Evolutionary conservation across 1,140 invertebrate species (phyloP).

Genomic region (Zaprionus gabonicus): DNA sequence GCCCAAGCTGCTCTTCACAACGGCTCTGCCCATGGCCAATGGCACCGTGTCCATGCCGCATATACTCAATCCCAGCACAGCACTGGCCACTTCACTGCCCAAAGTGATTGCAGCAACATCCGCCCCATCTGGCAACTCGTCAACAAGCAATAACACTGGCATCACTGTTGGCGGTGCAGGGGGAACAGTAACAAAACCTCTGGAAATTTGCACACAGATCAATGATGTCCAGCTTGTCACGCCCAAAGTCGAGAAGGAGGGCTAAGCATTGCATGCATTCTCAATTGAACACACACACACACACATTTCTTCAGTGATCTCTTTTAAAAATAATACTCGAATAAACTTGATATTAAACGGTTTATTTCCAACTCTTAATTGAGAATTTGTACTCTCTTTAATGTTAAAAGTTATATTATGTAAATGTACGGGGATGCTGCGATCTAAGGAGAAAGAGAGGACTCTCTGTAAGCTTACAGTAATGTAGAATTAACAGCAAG

Average conservation of each 20-base stretch:
- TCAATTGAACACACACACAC: neutral
- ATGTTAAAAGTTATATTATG: no score
- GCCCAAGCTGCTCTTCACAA: slow-evolving; percentile 75
- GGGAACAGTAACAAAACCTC: slow-evolving; percentile 28
- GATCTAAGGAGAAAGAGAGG: no score
- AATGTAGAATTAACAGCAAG: neutral
- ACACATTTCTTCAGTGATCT: slow-evolving; percentile 59
- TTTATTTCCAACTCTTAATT: slow-evolving; percentile 28
- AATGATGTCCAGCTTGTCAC: slow-evolving; percentile 72
- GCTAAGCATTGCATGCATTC: slow-evolving; percentile 31
- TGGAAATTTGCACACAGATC: slow-evolving; percentile 54
- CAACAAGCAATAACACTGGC: neutral
- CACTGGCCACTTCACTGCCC: slow-evolving; percentile 62
- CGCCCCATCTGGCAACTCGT: slow-evolving; percentile 13
- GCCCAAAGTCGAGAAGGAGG: slow-evolving; percentile 74
- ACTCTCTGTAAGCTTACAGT: no score
- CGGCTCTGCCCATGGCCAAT: slow-evolving; percentile 67
- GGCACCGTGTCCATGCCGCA: slow-evolving; percentile 69
- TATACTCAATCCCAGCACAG: slow-evolving; percentile 48
- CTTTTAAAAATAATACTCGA: slow-evolving; percentile 43
- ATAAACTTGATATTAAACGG: slow-evolving; percentile 26
- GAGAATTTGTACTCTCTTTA: neutral
- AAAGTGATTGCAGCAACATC: slow-evolving; percentile 61
- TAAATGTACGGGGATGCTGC: no score
- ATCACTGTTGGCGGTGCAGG: neutral